Percentiles rank a stretch among this genome's conserved stretches.
phyloP scores from a whole-genome alignment of 2,113 vertebrate species.

The Tylochromis polylepis region DNA sequence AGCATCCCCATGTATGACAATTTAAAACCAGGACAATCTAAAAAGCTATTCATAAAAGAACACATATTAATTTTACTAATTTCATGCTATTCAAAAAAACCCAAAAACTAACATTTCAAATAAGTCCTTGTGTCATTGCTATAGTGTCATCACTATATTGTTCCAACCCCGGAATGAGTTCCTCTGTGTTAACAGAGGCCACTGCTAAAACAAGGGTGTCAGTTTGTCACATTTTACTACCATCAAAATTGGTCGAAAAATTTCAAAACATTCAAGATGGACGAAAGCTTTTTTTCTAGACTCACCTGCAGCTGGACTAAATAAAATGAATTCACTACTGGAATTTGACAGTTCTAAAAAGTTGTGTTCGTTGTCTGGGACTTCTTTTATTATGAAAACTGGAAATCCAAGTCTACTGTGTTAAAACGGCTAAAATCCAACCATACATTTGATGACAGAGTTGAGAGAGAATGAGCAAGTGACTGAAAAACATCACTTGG shows the following conservation, averaged over 20 bases:
- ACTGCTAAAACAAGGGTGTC: neutral
- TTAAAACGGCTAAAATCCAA: neutral
- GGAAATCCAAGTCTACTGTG: neutral
- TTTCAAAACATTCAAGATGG: neutral
- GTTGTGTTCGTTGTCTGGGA: neutral
- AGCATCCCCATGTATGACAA: neutral
- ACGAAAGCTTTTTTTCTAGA: neutral
- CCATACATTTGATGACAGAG: neutral
- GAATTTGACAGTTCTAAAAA: neutral
- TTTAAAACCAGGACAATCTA: neutral
- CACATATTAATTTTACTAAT: neutral
- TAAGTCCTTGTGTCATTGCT: neutral
- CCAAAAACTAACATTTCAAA: neutral
- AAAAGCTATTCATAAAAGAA: neutral
- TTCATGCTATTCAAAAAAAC: neutral
- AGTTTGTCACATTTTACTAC: neutral
- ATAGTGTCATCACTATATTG: neutral
- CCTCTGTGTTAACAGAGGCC: neutral
- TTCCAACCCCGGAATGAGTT: neutral
- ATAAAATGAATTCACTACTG: neutral
- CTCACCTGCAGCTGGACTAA: neutral
- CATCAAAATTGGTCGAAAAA: rapidly evolving
- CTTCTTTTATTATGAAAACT: neutral
- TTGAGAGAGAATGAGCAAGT: neutral
- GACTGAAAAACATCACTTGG: neutral